phyloP scores from a whole-genome alignment of 2,888 invertebrate genomes.

The Dexiosoma caninum region DNA sequence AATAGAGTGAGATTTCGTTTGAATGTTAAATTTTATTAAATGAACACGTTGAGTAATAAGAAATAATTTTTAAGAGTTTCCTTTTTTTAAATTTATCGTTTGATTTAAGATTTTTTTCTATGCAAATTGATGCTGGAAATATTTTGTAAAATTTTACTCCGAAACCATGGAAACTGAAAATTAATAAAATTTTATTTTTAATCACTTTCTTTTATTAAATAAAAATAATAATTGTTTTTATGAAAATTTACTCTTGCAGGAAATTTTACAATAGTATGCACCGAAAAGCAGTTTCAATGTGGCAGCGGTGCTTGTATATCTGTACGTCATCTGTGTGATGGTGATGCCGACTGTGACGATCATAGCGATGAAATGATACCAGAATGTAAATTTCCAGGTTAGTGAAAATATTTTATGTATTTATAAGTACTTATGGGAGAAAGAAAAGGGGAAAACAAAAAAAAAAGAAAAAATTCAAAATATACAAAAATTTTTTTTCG shows the following conservation, averaged over 20 bases:
- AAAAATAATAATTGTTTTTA: no score
- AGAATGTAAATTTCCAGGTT: conserved; percentile 83
- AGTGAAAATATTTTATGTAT: conserved; percentile 62
- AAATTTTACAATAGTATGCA: conserved; percentile 69
- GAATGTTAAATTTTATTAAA: not conserved
- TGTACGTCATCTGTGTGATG: conserved; percentile 87
- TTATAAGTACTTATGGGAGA: no score
- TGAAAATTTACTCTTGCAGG: conserved; percentile 70
- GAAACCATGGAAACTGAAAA: not conserved
- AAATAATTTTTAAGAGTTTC: no score
- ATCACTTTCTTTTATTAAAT: not conserved
- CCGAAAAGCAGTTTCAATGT: conserved; percentile 86
- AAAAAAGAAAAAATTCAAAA: no score
- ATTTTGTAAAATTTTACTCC: not conserved
- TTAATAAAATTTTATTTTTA: no score
- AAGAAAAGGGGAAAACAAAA: not conserved
- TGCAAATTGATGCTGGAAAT: no score
- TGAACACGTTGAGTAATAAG: not conserved
- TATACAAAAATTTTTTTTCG: no score
- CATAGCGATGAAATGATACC: conserved; percentile 87
- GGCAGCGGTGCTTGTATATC: conserved; percentile 87
- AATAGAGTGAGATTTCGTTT: no score
- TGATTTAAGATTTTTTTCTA: no score
- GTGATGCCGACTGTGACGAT: conserved; percentile 88
- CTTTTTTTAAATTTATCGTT: no score